These are phyloP conservation scores for Aporophyla lueneburgensis DNA, from an alignment of 2,888 invertebrate genomes.

Conservation along the genomic window DNA sequence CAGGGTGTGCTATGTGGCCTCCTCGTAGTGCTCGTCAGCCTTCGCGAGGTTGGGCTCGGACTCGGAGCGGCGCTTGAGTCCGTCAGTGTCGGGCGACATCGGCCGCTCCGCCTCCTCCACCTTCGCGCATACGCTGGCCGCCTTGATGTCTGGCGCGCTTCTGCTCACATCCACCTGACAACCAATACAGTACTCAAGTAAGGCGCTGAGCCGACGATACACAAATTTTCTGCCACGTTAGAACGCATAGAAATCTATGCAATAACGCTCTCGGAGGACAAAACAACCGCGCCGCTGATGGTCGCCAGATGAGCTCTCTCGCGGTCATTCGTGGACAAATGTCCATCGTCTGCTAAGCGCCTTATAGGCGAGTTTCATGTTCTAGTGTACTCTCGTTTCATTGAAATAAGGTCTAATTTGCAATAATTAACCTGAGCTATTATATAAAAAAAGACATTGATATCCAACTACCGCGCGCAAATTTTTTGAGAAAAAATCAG, in stretches of 20 bases:
- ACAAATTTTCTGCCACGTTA: neutral
- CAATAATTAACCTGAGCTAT: neutral
- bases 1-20: conserved; percentile 74
- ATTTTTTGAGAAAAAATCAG: too few species aligned
- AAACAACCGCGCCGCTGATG: neutral
- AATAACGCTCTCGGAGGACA: neutral
- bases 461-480: too few species aligned
- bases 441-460: too few species aligned
- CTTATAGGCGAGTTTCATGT: neutral
- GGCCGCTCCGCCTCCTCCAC: conserved; percentile 76
- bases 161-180: conserved; percentile 88
- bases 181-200: neutral
- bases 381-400: neutral
- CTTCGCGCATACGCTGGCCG: conserved; percentile 68
- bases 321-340: too few species aligned
- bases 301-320: too few species aligned
- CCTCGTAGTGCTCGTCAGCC: conserved; percentile 85
- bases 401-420: neutral
- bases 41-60: conserved; percentile 92
- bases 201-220: neutral
- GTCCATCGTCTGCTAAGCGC: neutral
- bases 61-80: conserved; percentile 91
- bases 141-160: conserved; percentile 92
- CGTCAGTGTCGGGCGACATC: conserved; percentile 81
- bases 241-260: neutral